phyloP scores from a whole-genome alignment of 2,797 vertebrate species.

The Phrynocephalus guinanensis region DNA sequence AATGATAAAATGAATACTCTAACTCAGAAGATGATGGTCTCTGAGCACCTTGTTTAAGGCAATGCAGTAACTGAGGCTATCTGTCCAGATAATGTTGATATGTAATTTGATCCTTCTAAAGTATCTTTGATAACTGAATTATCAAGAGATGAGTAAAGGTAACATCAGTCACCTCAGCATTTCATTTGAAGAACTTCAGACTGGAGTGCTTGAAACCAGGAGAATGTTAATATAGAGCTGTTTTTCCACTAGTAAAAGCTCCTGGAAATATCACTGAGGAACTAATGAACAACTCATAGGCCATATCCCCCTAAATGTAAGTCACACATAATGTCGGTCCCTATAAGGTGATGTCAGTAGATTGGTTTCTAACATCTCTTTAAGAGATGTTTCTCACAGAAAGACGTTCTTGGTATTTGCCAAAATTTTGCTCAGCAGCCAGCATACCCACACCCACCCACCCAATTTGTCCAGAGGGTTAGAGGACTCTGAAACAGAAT shows the following conservation, averaged over 20 bases:
- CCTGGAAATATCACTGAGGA: neutral
- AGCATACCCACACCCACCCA: neutral
- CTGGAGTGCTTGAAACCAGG: neutral
- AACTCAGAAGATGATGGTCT: slow-evolving; percentile 38
- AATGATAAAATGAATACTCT: slow-evolving; percentile 54
- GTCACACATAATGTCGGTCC: slow-evolving; percentile 12
- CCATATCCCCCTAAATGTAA: neutral
- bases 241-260: slow-evolving; percentile 18
- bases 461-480: neutral
- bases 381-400: neutral
- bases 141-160: neutral
- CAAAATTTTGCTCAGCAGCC: neutral
- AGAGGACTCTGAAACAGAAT: neutral
- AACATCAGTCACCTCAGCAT: slow-evolving; percentile 21
- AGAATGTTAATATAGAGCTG: neutral
- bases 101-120: neutral
- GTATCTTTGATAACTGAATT: slow-evolving; percentile 43
- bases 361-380: neutral
- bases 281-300: neutral
- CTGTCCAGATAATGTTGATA: slow-evolving; percentile 26
- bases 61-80: slow-evolving; percentile 34
- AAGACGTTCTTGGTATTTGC: neutral
- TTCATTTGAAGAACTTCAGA: neutral
- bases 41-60: slow-evolving; percentile 23
- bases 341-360: neutral